These are phyloP conservation scores for Pseudomyrmex flavicornis DNA, from an alignment of 1,140 invertebrate species.

Conservation along the genomic window DNA sequence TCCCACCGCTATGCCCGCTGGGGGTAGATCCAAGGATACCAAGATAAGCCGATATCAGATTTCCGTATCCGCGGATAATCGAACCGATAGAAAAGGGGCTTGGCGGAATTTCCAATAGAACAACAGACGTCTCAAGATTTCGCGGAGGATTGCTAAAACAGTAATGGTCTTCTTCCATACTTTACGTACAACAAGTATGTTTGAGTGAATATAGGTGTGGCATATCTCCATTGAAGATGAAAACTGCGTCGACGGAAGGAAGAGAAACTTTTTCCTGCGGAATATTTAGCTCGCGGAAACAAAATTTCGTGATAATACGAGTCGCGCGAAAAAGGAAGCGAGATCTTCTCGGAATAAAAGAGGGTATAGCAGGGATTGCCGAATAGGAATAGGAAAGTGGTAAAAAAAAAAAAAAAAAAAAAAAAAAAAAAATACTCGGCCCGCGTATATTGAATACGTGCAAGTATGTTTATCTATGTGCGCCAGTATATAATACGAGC, in stretches of 20 bases:
- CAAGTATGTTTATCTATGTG: conserved; percentile 38
- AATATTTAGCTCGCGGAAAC: conserved; percentile 29
- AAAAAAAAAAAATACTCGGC: neutral
- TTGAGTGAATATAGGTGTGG: neutral
- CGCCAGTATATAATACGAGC: conserved; percentile 5
- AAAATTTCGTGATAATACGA: conserved; percentile 42
- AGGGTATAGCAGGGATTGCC: neutral
- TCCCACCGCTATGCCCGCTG: neutral
- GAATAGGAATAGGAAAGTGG: conserved; percentile 13
- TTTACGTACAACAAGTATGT: neutral
- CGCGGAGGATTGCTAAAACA: conserved; percentile 14
- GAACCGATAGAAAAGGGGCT: conserved; percentile 26
- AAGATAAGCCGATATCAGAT: conserved; percentile 45
- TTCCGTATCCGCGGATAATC: conserved; percentile 46
- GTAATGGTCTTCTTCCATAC: conserved; percentile 4
- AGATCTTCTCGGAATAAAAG: neutral
- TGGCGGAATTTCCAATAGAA: conserved; percentile 1
- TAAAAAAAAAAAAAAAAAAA: neutral
- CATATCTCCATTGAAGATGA: conserved; percentile 19
- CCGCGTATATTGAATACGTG: conserved; percentile 34
- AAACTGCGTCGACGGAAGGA: neutral
- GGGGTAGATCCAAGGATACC: conserved; percentile 5
- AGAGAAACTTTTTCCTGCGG: neutral
- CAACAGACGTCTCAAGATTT: conserved; percentile 16
- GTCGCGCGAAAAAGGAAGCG: conserved; percentile 34